Evolutionary conservation across 2,888 invertebrate genomes (phyloP), one percentile per base, ranked within the genome.

Genomic region (Malthinus seriepunctatus): DNA sequence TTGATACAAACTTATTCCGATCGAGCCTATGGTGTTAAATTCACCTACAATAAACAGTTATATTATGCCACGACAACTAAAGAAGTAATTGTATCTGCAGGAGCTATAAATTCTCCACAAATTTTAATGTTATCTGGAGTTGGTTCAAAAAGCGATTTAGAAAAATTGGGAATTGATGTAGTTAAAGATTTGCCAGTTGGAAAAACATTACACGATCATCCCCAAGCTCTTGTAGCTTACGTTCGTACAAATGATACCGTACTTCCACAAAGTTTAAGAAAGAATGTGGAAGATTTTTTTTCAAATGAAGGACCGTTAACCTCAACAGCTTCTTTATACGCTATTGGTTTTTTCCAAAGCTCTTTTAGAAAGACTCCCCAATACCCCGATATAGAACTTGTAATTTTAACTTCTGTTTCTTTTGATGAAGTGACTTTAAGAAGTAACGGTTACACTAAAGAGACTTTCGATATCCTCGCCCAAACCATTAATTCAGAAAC

Each of bases 121-220:
- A n/a, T n/a, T n/a, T n/a, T n/a, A n/a, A n/a, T n/a, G n/a, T n/a
- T n/a, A n/a, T n/a, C n/a, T n/a, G n/a, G n/a, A n/a, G n/a, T n/a
- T n/a, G n/a, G n/a, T n/a, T n/a, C n/a, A n/a, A n/a, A n/a, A n/a
- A n/a, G n/a, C n/a, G n/a, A n/a, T n/a, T n/a, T n/a, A n/a, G n/a
- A n/a, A n/a, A n/a, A n/a, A n/a, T n/a, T n/a, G n/a, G n/a, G n/a
- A n/a, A n/a, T n/a, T n/a, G 84, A 83, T 1, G 81, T 88, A 0
- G 72, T 88, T 5, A 79, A 83, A 42, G 83, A 90, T 76, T 78
- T 89, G 45, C 84, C 84, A 46, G 90, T 91, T 0, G 91, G 91
- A 0, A 78, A 82, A 64, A 91, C 91, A 75, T 78, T 91, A 1
- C 90, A 89, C 71, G 88, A 91, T 69, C 91, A 91, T 70, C 82